Evolutionary conservation across 2,113 vertebrate genomes (phyloP), one percentile per base, ranked within the genome.

Genomic region (Alouatta palliata): DNA sequence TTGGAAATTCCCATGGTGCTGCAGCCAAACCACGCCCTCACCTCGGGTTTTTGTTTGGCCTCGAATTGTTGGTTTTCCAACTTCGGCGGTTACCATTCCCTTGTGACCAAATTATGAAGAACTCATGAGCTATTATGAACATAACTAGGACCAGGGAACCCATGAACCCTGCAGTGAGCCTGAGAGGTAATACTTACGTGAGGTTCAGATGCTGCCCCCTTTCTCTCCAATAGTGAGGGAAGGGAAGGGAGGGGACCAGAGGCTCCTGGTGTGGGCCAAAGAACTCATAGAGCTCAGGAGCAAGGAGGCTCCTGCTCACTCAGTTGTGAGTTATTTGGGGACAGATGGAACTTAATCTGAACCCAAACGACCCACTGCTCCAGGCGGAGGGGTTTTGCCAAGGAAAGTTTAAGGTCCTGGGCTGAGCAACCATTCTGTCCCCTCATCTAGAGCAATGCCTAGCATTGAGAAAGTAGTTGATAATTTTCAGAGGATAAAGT

Each of bases 381-480:
- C 6, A 30, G 45, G 14, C 9, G 19, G 17, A n/a, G 40, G 19
- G 17, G 6, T 45, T 87, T 66, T 56, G 13, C n/a, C n/a, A 6
- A 35, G 56, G 30, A 82, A 79, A 10, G 19, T 14, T 30, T 30
- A n/a, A 90, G 40, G 23, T 8, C 37, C 13, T 32, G 76, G 45
- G 9, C 54, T 37, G 25, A 85, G 77, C 30, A 54, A 56, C 52
- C 32, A 1, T 4, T 58, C 30, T 14, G 14, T 17, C 13, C 40
- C 27, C 49, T n/a, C 23, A 66, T 52, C 61, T 56, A 52, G 52
- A 81, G 40, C 25, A 52, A n/a, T 30, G 49, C 5, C 27, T 43
- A 9, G 6, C 12, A 16, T 27, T 2, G 1, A 75, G 9, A 45
- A 79, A 68, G 35, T 21, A 9, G 3, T 49, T 5, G 3, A 2